Evolutionary conservation across 2,113 vertebrate species (phyloP), one percentile per base, ranked within the genome.

Genomic region (Cebus imitator): DNA sequence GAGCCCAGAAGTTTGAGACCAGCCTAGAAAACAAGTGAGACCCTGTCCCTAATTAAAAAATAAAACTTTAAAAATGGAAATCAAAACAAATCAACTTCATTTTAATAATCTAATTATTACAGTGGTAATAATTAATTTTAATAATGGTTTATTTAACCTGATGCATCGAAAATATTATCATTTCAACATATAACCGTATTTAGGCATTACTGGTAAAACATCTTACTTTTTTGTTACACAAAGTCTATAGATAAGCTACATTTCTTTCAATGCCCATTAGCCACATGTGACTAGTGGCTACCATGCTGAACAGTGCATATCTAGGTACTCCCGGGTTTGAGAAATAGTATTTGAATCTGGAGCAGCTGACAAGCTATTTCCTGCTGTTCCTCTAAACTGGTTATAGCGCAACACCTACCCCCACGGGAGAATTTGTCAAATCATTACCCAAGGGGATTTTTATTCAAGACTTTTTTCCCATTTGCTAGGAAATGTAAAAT

Each of bases 401-500:
- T 8, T 37, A 55, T 11, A 64, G 78, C 27, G 55, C 10, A 14
- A 12, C 32, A 43, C 35, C 50, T 73, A 27, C 14, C 52, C 14
- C 7, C 58, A 27, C 3, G 45, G 13, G 30, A 37, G 40, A 91
- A 76, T 58, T 32, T 96, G 45, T 75, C 73, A 89, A 75, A 89
- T 82, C 45, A 82, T 75, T 87, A 78, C 50, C 70, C 35, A 32
- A 52, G 5, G 37, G 25, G 43, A 35, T 68, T 94, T 90, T 43
- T 52, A 52, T 48, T 88, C 61, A 90, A n/a, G 50, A 50, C 20
- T 83, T 83, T 76, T 70, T 83, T 43, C 45, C 86, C 25, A 9
- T 72, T 58, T 88, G 17, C 72, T 78, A 81, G 66, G 20, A 96
- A 92, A 87, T 37, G 76, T 57, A 84, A 97, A 93, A 84, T 91